Base-by-base conservation (phyloP, 2,797 vertebrate genomes). In the Pangasius mekongensis region DNA sequence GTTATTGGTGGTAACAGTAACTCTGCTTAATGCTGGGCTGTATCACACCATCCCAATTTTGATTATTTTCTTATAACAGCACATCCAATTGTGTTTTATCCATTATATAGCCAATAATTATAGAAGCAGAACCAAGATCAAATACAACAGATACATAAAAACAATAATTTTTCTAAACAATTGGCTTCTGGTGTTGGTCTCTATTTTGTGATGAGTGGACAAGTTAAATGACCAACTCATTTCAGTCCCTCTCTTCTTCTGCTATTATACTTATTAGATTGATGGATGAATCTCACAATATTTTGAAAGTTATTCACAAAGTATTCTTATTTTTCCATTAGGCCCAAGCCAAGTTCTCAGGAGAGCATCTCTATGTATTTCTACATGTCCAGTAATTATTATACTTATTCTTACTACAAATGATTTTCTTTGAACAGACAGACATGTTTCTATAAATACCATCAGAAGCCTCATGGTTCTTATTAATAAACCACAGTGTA, bases 381-480 rank as follows among this genome's bases (percentile, higher is more conserved):
- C 36, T 82, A 27, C 22, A 39, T 58, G 20, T 60, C 33, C 54
- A 36, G 77, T 33, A 39, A 81, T 24, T 39, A 24, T 39, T 39
- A 27, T 47, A 14, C 30, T 80, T 58, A 33, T 80, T 80, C 27
- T 54, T 52, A 52, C 82, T 62, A 67, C 39, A 56, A 52, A 85
- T 85, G 73, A 22, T 39, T 36, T 71, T 18, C n/a, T 84, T 66
- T 39, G 62, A 71, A 10, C 54, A 81, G 39, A 67, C 81, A 77
- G 54, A 24, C 18, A 74, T 52, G 58, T 54, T 73, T 77, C 58
- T 74, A 83, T 58, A 76, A 86, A 89, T 83, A 86, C 10, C 77
- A 64, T 58, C n/a, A 36, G 43, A 85, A 83, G 52, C 54, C 47
- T 89, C 60, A 43, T 54, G 22, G 27, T 78, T 81, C 10, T n/a